These are phyloP conservation scores for Pipistrellus pygmaeus DNA, from an alignment of 2,797 vertebrate species.

Conservation along the genomic window DNA sequence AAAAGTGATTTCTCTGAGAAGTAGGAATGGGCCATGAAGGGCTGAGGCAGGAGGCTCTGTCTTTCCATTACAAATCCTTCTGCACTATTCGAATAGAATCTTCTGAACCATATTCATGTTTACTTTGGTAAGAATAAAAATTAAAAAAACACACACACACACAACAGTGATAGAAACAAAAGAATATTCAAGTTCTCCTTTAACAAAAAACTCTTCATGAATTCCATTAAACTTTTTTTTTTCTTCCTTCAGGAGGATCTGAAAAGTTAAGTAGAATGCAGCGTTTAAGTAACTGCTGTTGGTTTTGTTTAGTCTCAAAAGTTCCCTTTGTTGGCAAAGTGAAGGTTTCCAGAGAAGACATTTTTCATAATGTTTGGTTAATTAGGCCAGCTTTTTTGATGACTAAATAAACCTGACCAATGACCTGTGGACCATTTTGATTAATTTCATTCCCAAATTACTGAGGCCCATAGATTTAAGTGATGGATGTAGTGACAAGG, in stretches of 20 bases:
- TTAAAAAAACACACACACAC: not conserved
- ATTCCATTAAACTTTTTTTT: not conserved
- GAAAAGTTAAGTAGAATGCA: not conserved
- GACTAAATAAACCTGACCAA: slow-evolving; percentile 76
- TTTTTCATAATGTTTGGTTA: slow-evolving; percentile 75
- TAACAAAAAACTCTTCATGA: not conserved
- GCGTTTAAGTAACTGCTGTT: not conserved
- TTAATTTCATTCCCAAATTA: slow-evolving; percentile 73
- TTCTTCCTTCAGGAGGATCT: not conserved
- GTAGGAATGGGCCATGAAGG: not conserved
- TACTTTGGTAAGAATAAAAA: slow-evolving; percentile 5
- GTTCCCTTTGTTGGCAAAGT: slow-evolving; percentile 66
- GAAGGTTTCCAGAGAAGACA: slow-evolving; percentile 76
- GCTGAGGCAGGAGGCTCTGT: not conserved
- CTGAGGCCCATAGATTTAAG: slow-evolving; percentile 55
- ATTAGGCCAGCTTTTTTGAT: slow-evolving; percentile 74
- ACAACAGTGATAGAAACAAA: not conserved
- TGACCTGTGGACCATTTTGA: slow-evolving; percentile 76
- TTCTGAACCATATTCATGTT: not conserved
- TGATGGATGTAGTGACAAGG: slow-evolving; percentile 70
- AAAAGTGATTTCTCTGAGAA: not conserved
- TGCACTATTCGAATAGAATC: not conserved
- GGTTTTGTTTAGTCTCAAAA: slow-evolving; percentile 71
- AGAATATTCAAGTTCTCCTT: not conserved
- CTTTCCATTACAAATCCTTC: not conserved